Base-by-base conservation (phyloP, 2,113 vertebrate genomes). In the cattle (Bos taurus) region DNA sequence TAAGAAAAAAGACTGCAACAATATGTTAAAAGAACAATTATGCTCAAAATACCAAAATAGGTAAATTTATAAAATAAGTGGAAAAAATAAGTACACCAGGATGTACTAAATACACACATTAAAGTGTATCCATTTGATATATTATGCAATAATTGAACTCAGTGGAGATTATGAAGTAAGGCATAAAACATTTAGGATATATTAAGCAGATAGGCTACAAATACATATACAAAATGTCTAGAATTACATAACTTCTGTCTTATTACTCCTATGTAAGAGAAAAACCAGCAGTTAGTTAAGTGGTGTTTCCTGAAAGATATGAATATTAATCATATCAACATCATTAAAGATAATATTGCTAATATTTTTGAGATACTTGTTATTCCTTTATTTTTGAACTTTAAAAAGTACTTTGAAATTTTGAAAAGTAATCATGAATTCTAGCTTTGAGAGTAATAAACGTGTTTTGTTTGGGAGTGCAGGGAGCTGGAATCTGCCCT, bases 51-150 rank as follows among this genome's bases (percentile, higher is more conserved):
- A 43, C 25, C 26, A 92, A 88, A 48, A 43, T 83, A 83, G 1
- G 30, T 88, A 84, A 87, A 82, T 78, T 80, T 50, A 59, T 57
- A 98, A 95, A 92, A 80, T 78, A 95, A 95, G 8, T 52, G 12
- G 30, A 36, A 88, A 93, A 82, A 40, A 56, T 19, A 33, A 52
- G 78, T 33, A 56, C 7, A 56, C 52, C n/a, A 26, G 13, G 52
- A 83, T 56, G 21, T 36, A 83, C 10, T 83, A 92, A 67, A 60
- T 12, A 36, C 21, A 25, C 2, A 43, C 17, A 48, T 89, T 85
- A 78, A 83, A 54, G 26, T 60, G 46, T 2, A 78, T 67, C 4
- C 36, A 74, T 48, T 93, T 40, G 88, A 12, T 52, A 56, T 40
- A 54, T 8, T 77, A 64, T 82, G 2, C 8, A 94, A 48, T 85